These are phyloP conservation scores for Sycophaga agraensis DNA, from an alignment of 1,140 invertebrate genomes.

Conservation along the genomic window DNA sequence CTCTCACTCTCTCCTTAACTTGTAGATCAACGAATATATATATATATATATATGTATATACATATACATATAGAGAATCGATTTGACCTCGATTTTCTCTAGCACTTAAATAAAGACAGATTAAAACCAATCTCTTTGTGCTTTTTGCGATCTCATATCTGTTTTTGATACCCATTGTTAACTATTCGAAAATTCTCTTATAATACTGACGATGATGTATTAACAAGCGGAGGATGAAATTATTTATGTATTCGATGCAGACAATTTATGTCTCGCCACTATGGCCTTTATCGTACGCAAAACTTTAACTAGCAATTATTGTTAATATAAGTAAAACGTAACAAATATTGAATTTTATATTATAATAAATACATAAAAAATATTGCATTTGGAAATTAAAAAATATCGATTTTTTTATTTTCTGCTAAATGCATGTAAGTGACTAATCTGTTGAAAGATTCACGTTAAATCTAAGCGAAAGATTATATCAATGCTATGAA, in stretches of 20 bases:
- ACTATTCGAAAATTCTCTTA: conserved; percentile 23
- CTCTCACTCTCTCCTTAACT: conserved; percentile 3
- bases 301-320: conserved; percentile 8
- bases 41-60: conserved; percentile 5
- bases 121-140: conserved; percentile 6
- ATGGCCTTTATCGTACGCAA: conserved; percentile 1
- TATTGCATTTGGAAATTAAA: conserved; percentile 21
- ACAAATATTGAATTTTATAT: conserved; percentile 8
- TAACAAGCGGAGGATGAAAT: conserved; percentile 11
- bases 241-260: background rate
- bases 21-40: background rate
- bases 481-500: background rate
- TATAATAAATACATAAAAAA: conserved; percentile 26
- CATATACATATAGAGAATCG: conserved; percentile 9
- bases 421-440: conserved; percentile 26
- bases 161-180: conserved; percentile 20
- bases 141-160: conserved; percentile 17
- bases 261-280: background rate
- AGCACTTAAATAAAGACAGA: conserved; percentile 7
- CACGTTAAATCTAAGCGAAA: conserved; percentile 15
- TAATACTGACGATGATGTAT: conserved; percentile 27
- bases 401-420: conserved; percentile 12
- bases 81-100: conserved; percentile 25
- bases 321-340: conserved; percentile 20
- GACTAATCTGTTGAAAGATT: conserved; percentile 26